Base-by-base conservation (phyloP, 2,797 vertebrate species). In the Urosaurus nigricauda region DNA sequence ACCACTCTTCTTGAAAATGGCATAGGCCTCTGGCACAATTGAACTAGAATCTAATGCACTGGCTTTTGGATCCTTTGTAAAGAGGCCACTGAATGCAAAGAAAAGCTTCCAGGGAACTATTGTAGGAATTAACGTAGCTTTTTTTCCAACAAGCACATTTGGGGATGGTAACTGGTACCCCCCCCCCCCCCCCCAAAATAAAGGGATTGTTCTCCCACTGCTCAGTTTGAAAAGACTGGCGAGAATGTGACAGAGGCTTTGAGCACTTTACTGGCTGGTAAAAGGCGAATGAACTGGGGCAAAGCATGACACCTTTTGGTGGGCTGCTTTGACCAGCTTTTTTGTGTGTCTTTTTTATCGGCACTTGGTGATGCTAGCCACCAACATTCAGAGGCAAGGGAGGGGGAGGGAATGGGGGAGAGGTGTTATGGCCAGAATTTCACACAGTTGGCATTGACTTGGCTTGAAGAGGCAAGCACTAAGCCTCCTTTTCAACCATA, bases 401-500 rank as follows among this genome's bases (percentile, higher is more conserved):
- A 96, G 94, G 47, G 29, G 24, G 81, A n/a, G 40, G 1, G 17
- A 3, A 9, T 4, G 0, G 63, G 93, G 74, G 96, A 92, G 93
- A 96, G 93, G 94, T 97, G 97, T 97, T 96, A 97, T 97, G 97
- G 98, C 98, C 97, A 97, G 98, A 97, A 98, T 98, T 98, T 98
- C 98, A 98, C 98, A 99, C 98, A 99, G 98, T 98, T 98, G 98
- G 98, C 98, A 98, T 98, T 98, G 98, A 98, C 98, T 98, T 97
- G 98, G 98, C 99, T 99, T 98, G 98, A 98, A 98, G 98, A 99
- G 98, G 98, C 98, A 96, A 98, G 98, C 98, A 98, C 98, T 99
- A 99, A 99, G 99, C 99, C 98, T 98, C 98, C 98, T 98, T 99
- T 99, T 99, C 98, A 99, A 97, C 98, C 98, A 97, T 96, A 96